Percentiles rank a stretch among this genome's conserved stretches.
Conservation (phyloP, 2,113 vertebrate species). For the Struthio camelus region DNA sequence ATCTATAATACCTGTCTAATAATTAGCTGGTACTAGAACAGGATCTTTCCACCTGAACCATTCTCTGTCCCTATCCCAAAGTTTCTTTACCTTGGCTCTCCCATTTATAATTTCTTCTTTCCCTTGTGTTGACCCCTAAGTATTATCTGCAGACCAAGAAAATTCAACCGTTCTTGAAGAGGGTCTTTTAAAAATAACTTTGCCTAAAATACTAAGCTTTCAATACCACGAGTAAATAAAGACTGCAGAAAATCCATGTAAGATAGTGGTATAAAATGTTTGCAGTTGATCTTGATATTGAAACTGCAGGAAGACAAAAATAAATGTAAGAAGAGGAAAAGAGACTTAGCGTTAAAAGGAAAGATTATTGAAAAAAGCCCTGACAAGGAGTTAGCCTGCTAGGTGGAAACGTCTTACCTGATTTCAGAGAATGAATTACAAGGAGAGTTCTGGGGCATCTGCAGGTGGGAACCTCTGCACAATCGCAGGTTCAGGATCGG, state of each 20-base stretch:
- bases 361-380: not conserved
- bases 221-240: not conserved
- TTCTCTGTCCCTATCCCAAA: not conserved
- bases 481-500: not conserved
- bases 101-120: not conserved
- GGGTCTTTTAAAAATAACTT: not conserved
- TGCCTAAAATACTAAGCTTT: not conserved
- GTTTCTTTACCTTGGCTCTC: not conserved
- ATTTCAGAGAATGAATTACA: too few species aligned
- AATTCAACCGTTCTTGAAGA: not conserved
- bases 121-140: not conserved
- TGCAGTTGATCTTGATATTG: not conserved
- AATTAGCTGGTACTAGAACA: not conserved
- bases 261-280: too few species aligned
- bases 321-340: not conserved
- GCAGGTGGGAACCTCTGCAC: not conserved
- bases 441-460: not conserved
- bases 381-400: not conserved
- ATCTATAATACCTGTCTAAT: not conserved
- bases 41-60: not conserved
- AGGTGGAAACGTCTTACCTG: not conserved
- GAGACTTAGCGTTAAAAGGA: not conserved
- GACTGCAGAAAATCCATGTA: not conserved
- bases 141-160: not conserved
- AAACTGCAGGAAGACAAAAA: not conserved